phyloP scores from a whole-genome alignment of 2,113 vertebrate species.

The Acrocephalus kingi region DNA sequence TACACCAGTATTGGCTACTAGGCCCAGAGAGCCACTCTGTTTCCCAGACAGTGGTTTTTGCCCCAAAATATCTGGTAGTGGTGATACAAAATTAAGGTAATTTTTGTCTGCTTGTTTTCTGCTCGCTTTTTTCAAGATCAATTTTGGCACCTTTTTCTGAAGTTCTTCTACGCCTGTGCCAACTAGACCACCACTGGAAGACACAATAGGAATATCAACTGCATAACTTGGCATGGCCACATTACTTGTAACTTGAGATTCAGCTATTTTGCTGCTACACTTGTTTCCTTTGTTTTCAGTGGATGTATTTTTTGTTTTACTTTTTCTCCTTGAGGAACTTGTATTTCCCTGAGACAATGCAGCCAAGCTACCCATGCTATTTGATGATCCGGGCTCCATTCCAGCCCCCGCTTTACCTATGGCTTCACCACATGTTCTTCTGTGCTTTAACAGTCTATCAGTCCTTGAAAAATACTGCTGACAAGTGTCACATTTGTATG shows the following conservation, averaged over 20 bases:
- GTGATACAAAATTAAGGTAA: conserved; percentile 85
- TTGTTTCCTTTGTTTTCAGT: conserved; percentile 88
- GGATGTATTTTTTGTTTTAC: conserved; percentile 86
- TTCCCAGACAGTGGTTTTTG: conserved; percentile 90
- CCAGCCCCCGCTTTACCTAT: conserved; percentile 87
- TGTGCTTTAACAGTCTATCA: conserved; percentile 98
- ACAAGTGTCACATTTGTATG: conserved; percentile 98
- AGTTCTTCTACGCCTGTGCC: conserved; percentile 82
- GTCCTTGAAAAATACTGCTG: conserved; percentile 99
- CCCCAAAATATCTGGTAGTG: conserved; percentile 76
- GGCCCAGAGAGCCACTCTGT: conserved; percentile 79
- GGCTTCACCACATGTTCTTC: conserved; percentile 98
- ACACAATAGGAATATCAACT: conserved; percentile 85
- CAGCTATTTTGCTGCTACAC: conserved; percentile 83
- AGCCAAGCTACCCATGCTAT: conserved; percentile 80
- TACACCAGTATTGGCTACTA: conserved; percentile 77
- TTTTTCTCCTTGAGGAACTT: conserved; percentile 90
- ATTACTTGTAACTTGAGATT: conserved; percentile 76
- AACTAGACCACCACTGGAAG: conserved; percentile 83
- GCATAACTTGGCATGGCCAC: conserved; percentile 86
- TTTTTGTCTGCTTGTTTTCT: conserved; percentile 88
- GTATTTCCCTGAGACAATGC: conserved; percentile 96
- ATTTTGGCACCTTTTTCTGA: conserved; percentile 88
- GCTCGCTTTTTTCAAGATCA: conserved; percentile 90
- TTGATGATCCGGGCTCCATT: conserved; percentile 88